Evolutionary conservation across 2,888 invertebrate genomes (phyloP), one percentile per base, ranked within the genome.

Genomic region (Nephrotoma flavescens): DNA sequence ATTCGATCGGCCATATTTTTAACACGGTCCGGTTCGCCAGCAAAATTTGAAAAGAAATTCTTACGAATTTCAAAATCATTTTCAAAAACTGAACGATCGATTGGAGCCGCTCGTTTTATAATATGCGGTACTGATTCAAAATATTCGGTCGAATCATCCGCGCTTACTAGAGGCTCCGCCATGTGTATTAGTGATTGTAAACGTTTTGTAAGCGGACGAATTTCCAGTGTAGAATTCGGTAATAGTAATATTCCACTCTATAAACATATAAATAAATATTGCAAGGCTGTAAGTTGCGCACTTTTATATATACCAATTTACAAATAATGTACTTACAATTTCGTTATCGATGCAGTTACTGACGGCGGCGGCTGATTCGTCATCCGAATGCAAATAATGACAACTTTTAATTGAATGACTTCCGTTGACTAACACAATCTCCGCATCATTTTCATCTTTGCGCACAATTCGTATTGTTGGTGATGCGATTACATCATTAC

Each of bases 181-280:
- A 52, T 15, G n/a, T 89, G 93, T 90, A 88, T 91, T 89, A 89
- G 89, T 88, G 87, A 92, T 88, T 91, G 90, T 42, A 92, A 88
- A 85, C 91, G 92, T 41, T 90, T 89, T 5, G 92, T 92, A 88
- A 95, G 89, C 0, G 96, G 96, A 31, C 94, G 94, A 86, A 96
- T 94, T 91, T 96, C 96, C 87, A 95, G 93, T 0, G 95, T 95
- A 0, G 93, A 92, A 89, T 95, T 94, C 87, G 94, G 93, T 86
- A 94, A 91, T 88, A 96, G 93, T 86, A 96, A 93, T 87, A 95
- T 91, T 15, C 96, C 96, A 88, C 94, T 94, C 95, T 95, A 92
- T 87, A n/a, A n/a, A 90, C 89, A 88, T 88, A 86, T 15, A 86
- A 86, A 88, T 88, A 87, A 41, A 47, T 84, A 84, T 15, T 83